Base-by-base conservation (phyloP, 2,113 vertebrate genomes). In the Hippopotamus amphibius region DNA sequence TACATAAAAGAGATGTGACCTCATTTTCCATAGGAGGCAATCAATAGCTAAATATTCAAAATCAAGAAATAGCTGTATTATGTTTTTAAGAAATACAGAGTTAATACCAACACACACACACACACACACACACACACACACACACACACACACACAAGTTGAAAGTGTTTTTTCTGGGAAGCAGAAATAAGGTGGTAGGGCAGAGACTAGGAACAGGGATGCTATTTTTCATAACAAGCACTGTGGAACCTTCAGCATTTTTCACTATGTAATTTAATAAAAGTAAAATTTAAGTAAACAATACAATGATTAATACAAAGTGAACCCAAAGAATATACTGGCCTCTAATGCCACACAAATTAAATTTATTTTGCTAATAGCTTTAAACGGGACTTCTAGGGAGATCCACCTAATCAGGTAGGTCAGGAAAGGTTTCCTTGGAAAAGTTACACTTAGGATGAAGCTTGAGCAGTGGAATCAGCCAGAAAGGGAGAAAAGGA, bases 221-320 rank as follows among this genome's bases (percentile, higher is more conserved):
- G 41, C 24, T 28, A 59, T 66, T 92, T 83, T 82, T 82, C 68
- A 76, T 48, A 66, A 28, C n/a, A 92, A 92, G 3, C 24, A 8
- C 57, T 59, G 14, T 59, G 48, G 22, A 83, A 55, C 1, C 12
- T 59, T 37, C 48, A 30, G 12, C 59, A 48, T 30, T 59, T 84
- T 50, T 46, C 57, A 59, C 22, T 30, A 37, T 22, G 17, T 15
- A 22, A 69, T 57, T 66, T 48, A 15, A 53, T 71, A 71, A 92
- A 92, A 74, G 13, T 66, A 71, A 81, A 92, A 53, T 28, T 59
- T 50, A 77, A 71, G 28, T 74, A 57, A 66, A 88, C 12, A 89
- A 66, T n/a, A 43, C 28, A 66, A 43, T 53, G 46, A 76, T 83
- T 76, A 89, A 76, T 65, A 88, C n/a, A 96, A 88, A 68, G 90